Evolutionary conservation across 2,888 invertebrate genomes (phyloP).

Genomic region (Pammene fasciana): DNA sequence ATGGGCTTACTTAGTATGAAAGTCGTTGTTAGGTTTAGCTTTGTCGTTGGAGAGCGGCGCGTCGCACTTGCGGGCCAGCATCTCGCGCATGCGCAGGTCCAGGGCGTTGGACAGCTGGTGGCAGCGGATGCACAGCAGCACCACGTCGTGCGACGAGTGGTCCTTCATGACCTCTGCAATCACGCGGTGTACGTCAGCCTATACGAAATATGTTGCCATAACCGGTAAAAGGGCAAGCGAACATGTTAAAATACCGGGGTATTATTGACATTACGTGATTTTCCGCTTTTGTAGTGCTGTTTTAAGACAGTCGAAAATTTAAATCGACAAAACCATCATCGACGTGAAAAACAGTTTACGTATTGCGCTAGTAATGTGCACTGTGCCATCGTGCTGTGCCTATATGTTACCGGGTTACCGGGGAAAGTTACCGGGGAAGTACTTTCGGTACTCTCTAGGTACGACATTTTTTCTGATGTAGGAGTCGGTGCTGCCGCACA

Average conservation of each 20-base stretch:
- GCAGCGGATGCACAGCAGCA: constrained; percentile 88
- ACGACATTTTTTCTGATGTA: constrained; percentile 91
- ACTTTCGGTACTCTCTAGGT: constrained; percentile 91
- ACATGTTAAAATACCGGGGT: too few relatives aligned
- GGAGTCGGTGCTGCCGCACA: constrained; percentile 87
- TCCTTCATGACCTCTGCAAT: constrained; percentile 88
- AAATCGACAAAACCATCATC: too few relatives aligned
- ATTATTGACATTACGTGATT: too few relatives aligned
- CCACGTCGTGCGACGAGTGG: constrained; percentile 91
- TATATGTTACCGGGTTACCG: too few relatives aligned
- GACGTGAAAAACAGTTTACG: too few relatives aligned
- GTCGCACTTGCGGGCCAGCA: constrained; percentile 82
- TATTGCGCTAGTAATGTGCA: too few relatives aligned
- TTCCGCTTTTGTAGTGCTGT: too few relatives aligned
- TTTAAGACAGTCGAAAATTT: too few relatives aligned
- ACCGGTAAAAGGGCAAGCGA: too few relatives aligned
- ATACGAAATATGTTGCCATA: not conserved
- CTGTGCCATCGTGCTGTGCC: too few relatives aligned
- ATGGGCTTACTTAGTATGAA: constrained; percentile 54
- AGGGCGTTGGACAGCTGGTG: constrained; percentile 87
- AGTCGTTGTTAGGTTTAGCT: constrained; percentile 64
- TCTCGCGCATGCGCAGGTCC: constrained; percentile 84
- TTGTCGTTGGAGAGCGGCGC: constrained; percentile 83
- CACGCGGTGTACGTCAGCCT: not conserved
- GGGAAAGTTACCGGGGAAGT: constrained; percentile 87